Base-by-base conservation (phyloP, 2,797 vertebrate genomes). In the Gila robusta region DNA sequence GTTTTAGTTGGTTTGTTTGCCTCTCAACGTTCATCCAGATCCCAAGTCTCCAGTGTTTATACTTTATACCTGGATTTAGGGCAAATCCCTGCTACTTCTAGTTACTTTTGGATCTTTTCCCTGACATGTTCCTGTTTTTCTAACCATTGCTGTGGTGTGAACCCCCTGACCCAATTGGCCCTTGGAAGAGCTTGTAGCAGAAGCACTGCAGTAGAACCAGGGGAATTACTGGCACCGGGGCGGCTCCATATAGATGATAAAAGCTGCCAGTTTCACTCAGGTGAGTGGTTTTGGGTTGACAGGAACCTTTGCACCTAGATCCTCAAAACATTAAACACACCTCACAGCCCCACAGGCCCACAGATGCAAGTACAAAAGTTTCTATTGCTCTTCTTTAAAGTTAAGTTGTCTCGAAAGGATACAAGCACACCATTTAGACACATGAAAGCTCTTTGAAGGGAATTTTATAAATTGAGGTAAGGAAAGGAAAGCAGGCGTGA, bases 201-300 rank as follows among this genome's bases (percentile, higher is more conserved):
- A 82, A 71, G 49, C 56, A 72, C 9, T 72, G 26, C 69, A 83
- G 32, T 72, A 84, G 84, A 70, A 79, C 87, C 86, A 71, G 77
- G 86, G 87, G 89, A 91, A 93, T 95, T 92, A 93, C 92, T 93
- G 92, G 92, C 79, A 69, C 19, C 32, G 39, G 49, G 54, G 77
- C 73, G 56, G 52, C 39, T 16, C 54, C 35, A 32, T 79, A 82
- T 71, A 76, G 41, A 77, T 52, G 84, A 87, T 88, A 87, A 85
- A 88, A 88, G 82, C 86, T 39, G 86, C 83, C 81, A 72, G 85
- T 62, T 86, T 84, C 37, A 66, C 85, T 86, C 49, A 82, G 39
- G 64, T 37, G 72, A 78, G 59, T 44, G 64, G 47, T 41, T 35
- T 72, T 41, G 80, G 41, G 87, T 84, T 14, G 71, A 41, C 47